Evolutionary conservation across 1,140 invertebrate genomes (phyloP).

Genomic region (Oscheius sp.): DNA sequence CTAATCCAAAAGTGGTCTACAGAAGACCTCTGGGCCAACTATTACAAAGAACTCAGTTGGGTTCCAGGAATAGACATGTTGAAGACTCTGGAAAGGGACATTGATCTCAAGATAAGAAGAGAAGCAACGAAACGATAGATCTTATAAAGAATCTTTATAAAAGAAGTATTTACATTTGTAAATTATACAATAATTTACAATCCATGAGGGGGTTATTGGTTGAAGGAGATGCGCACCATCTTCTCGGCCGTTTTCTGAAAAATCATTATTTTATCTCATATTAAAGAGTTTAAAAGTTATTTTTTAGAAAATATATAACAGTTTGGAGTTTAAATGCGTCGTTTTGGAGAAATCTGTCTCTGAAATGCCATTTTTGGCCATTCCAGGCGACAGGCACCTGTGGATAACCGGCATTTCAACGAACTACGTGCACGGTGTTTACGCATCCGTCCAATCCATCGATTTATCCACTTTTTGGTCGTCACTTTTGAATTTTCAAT

Average conservation of each 20-base stretch:
- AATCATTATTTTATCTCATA: no score
- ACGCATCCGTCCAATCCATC: no score
- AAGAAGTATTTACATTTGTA: not conserved
- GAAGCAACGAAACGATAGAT: not conserved
- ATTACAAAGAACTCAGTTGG: conserved; percentile 13
- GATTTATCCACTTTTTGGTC: no score
- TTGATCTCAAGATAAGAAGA: conserved; percentile 1
- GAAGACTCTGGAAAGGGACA: not conserved
- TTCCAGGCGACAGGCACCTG: no score
- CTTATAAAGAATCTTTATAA: not conserved
- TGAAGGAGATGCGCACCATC: conserved; percentile 28
- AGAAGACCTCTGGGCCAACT: conserved; percentile 20
- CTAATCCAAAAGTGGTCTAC: not conserved
- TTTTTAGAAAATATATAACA: no score
- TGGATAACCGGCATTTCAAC: no score
- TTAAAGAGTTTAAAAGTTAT: no score
- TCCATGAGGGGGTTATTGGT: not conserved
- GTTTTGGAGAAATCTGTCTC: no score
- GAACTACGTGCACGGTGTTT: no score
- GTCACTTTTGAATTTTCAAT: no score
- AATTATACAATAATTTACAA: not conserved
- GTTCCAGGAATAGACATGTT: conserved; percentile 4
- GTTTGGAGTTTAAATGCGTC: no score
- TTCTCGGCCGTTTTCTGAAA: conserved; percentile 12
- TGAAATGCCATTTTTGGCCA: no score